These are phyloP conservation scores for Sturnira hondurensis DNA, from an alignment of 2,113 vertebrate species.

Conservation along the genomic window DNA sequence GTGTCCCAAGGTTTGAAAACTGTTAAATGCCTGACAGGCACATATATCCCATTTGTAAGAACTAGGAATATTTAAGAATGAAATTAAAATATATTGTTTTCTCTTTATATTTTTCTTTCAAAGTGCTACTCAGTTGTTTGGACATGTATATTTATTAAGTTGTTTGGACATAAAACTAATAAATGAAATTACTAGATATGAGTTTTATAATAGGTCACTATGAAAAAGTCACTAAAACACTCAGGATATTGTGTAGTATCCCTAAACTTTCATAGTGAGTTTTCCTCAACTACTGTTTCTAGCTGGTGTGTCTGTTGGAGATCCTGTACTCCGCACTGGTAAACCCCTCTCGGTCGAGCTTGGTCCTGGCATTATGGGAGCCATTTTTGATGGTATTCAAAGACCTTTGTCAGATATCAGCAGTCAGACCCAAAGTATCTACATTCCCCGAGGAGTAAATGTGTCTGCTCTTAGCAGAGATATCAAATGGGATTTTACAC, in stretches of 20 bases:
- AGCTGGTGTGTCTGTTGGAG: constrained; percentile 97
- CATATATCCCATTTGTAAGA: background rate
- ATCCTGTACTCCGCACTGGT: constrained; percentile 96
- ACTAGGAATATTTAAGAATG: background rate
- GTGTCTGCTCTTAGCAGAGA: constrained; percentile 94
- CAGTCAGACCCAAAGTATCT: constrained; percentile 93
- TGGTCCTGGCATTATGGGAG: constrained; percentile 97
- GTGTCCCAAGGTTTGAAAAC: background rate
- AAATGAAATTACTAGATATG: background rate
- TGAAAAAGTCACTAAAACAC: constrained; percentile 25
- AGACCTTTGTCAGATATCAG: constrained; percentile 96
- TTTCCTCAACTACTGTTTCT: constrained; percentile 84
- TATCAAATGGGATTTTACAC: constrained; percentile 95
- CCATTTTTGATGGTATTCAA: constrained; percentile 99
- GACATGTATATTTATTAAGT: background rate
- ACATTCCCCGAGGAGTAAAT: constrained; percentile 97
- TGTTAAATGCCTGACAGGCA: background rate
- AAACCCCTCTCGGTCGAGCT: constrained; percentile 97
- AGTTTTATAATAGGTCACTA: background rate
- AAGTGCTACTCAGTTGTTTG: background rate
- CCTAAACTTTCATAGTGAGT: background rate
- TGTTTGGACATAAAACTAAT: constrained; percentile 25
- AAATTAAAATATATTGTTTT: background rate
- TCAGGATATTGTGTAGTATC: background rate
- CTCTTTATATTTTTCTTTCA: background rate